These are phyloP conservation scores for Harpagifer antarcticus DNA, from an alignment of 2,797 vertebrate genomes.

Conservation along the genomic window DNA sequence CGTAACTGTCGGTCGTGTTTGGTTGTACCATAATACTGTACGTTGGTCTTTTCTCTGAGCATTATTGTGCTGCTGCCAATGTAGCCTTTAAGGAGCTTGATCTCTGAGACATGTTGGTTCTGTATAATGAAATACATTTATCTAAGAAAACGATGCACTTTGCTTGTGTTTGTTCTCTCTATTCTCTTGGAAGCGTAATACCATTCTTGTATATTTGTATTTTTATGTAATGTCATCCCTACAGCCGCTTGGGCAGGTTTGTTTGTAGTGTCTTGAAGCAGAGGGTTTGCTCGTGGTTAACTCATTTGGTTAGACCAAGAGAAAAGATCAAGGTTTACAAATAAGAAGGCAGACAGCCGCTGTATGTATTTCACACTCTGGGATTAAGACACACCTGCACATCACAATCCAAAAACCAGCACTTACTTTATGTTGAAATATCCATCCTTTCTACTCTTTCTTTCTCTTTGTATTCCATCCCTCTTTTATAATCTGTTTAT, in stretches of 20 bases:
- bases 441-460: constrained; percentile 3
- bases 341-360: no score
- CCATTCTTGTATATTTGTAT: neutral
- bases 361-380: no score
- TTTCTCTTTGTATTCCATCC: constrained; percentile 26
- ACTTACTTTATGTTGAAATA: constrained; percentile 26
- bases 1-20: neutral
- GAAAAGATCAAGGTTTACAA: no score
- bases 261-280: no score
- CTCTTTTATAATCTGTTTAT: constrained; percentile 40
- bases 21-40: neutral
- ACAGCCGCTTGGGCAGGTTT: no score
- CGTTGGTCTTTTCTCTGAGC: neutral
- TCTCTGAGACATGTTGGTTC: neutral
- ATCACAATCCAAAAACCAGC: constrained; percentile 23
- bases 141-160: neutral
- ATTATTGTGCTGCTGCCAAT: neutral
- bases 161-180: neutral
- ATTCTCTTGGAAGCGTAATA: neutral
- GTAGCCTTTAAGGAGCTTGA: neutral
- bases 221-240: neutral
- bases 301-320: no score
- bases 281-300: no score
- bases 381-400: neutral
- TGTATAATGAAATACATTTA: neutral